Evolutionary conservation across 2,888 invertebrate species (phyloP).

Genomic region (Heliconius ismenius): DNA sequence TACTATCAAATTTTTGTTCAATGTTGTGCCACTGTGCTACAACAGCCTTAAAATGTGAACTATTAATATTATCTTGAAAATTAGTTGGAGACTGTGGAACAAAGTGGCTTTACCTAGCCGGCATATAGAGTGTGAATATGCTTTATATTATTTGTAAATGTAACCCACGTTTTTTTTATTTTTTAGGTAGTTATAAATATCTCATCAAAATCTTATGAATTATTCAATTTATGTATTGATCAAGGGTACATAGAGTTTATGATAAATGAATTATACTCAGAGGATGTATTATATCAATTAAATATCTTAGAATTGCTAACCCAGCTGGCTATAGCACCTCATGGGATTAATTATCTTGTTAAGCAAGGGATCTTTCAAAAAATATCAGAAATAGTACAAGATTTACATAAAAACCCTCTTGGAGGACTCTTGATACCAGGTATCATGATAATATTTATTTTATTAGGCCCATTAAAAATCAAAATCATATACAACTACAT

Average conservation of each 20-base stretch:
- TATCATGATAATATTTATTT: conserved; percentile 50
- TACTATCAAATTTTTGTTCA: too few species aligned
- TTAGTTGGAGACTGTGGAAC: background rate
- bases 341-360: conserved; percentile 89
- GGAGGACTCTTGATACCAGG: conserved; percentile 87
- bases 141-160: background rate
- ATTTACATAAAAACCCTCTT: conserved; percentile 83
- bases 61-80: background rate
- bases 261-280: conserved; percentile 84
- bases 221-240: conserved; percentile 82
- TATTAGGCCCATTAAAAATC: too few species aligned
- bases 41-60: background rate
- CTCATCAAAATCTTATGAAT: conserved; percentile 81
- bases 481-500: too few species aligned
- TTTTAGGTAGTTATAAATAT: conserved; percentile 84
- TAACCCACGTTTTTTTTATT: conserved; percentile 6
- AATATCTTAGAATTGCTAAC: conserved; percentile 91
- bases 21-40: too few species aligned
- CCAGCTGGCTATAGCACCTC: conserved; percentile 85
- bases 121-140: background rate
- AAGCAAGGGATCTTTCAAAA: conserved; percentile 84
- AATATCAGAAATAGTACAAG: conserved; percentile 83
- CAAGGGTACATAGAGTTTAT: conserved; percentile 85
- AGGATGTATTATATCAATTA: conserved; percentile 89
- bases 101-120: background rate